Evolutionary conservation across 2,113 vertebrate species (phyloP), one percentile per base, ranked within the genome.

Genomic region (Mohoua ochrocephala): DNA sequence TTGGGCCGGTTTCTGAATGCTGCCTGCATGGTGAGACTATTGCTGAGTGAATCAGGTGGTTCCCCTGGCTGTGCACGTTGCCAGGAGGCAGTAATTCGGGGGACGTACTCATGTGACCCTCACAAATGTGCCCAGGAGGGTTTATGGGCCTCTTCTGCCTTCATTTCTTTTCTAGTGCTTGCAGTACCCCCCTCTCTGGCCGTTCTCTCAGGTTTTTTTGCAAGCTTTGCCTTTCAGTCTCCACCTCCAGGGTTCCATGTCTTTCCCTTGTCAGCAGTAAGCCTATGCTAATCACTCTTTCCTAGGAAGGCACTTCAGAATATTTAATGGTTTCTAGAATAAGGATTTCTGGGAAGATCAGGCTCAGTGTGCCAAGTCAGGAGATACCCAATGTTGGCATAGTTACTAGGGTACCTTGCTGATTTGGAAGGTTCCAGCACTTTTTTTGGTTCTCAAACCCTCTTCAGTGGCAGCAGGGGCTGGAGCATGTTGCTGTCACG

Each of bases 191-290:
- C 24, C 4, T 56, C 53, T 56, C 74, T 83, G 57, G 53, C 45
- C 57, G 1, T 64, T 84, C 73, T 89, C 77, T 44, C 30, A 45
- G 56, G 11, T 3, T 45, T 83, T 85, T 89, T 89, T 91, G 27
- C 41, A 89, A 78, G 54, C 61, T 56, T 93, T 89, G 82, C 89
- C 89, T 94, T 95, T 87, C 84, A 39, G 9, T 56, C 31, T 89
- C 86, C 84, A 91, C 73, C 87, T 95, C 87, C n/a, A 6, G 80
- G 87, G 89, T 60, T 89, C 41, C 74, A 37, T 93, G 81, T 63
- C 91, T 96, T 88, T 87, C 69, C 26, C 57, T 73, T 96, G 95
- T 93, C 91, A 95, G 69, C 69, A 92, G 52, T 70, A 76, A 92
- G 39, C 77, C 53, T 84, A 77, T 84, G 69, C 84, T 95, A 84